phyloP scores from a whole-genome alignment of 2,113 vertebrate genomes.

The Anarhynchus alexandrinus region DNA sequence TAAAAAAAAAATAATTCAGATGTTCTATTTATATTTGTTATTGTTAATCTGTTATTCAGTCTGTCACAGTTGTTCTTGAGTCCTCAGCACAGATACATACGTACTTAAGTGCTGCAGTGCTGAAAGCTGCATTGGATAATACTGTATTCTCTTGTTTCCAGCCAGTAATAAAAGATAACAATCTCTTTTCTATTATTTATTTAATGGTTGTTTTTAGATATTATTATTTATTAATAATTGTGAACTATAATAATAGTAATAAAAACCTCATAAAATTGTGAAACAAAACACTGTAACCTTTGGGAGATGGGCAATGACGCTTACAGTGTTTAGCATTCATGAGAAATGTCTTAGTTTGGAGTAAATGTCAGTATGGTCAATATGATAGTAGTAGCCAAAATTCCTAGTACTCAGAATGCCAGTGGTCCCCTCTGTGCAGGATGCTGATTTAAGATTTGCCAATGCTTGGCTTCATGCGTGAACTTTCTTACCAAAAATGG shows the following conservation, averaged over 20 bases:
- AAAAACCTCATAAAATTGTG: neutral
- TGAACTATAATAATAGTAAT: neutral
- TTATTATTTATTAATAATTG: neutral
- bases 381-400: neutral
- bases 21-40: neutral
- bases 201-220: neutral
- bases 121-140: neutral
- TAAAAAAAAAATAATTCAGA: neutral
- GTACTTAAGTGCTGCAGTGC: neutral
- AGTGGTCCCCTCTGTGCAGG: neutral
- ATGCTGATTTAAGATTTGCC: neutral
- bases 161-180: neutral
- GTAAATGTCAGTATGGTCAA: neutral
- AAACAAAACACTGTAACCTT: neutral
- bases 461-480: neutral
- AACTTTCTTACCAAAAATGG: neutral
- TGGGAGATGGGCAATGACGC: neutral
- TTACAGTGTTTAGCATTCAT: neutral
- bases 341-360: neutral
- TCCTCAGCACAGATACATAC: neutral
- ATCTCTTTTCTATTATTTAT: neutral
- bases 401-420: neutral
- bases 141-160: neutral
- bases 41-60: neutral
- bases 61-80: neutral